Evolutionary conservation across 2,113 vertebrate genomes (phyloP).

Genomic region (Panurus biarmicus): DNA sequence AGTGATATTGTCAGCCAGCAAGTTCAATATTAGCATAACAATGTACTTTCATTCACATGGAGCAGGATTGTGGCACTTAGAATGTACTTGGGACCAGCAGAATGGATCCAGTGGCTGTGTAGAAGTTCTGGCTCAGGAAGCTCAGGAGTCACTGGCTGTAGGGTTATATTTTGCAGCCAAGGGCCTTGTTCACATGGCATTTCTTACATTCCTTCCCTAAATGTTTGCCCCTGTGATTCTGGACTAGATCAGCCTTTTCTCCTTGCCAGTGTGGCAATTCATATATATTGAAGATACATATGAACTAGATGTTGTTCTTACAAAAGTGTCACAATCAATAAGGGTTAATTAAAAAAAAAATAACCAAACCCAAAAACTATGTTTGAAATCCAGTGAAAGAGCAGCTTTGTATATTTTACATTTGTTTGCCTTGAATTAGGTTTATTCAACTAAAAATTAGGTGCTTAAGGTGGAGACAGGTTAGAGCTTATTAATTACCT

Average conservation of each 20-base stretch:
- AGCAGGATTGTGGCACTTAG: neutral
- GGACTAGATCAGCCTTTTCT: neutral
- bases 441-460: neutral
- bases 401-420: neutral
- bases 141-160: neutral
- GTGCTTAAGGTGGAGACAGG: constrained; percentile 18
- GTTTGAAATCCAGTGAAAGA: neutral
- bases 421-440: neutral
- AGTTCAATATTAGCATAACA: neutral
- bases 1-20: neutral
- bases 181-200: neutral
- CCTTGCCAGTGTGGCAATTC: neutral
- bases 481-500: constrained; percentile 60
- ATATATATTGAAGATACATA: neutral
- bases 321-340: neutral
- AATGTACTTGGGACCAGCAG: neutral
- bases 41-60: neutral
- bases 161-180: neutral
- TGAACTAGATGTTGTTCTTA: neutral
- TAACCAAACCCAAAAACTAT: too few species aligned
- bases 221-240: neutral
- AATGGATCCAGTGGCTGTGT: neutral
- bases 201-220: neutral
- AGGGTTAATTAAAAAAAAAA: neutral
- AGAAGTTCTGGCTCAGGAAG: neutral